Evolutionary conservation across 2,888 invertebrate genomes (phyloP).

Genomic region (Latrodectus elegans): DNA sequence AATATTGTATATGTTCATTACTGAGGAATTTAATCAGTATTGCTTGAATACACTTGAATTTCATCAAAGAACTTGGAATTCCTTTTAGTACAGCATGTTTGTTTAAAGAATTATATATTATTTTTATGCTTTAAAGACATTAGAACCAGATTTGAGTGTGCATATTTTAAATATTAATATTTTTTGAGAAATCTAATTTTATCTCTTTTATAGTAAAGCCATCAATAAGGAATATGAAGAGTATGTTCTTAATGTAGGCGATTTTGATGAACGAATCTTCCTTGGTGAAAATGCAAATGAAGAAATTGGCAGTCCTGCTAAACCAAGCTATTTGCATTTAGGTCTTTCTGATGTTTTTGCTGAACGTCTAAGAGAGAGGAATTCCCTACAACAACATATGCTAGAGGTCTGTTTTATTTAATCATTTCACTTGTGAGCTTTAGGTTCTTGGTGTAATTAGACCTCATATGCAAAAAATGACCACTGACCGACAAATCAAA

Average conservation of each 20-base stretch:
- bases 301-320: conserved; percentile 78
- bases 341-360: conserved; percentile 72
- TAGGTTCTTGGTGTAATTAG: too few relatives aligned
- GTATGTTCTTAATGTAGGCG: conserved; percentile 90
- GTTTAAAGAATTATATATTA: background rate
- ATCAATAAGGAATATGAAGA: conserved; percentile 92
- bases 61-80: too few relatives aligned
- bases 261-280: conserved; percentile 97
- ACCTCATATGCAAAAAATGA: too few relatives aligned
- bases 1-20: too few relatives aligned
- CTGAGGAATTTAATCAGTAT: too few relatives aligned
- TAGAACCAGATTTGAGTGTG: background rate
- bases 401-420: conserved; percentile 72
- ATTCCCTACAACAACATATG: conserved; percentile 74
- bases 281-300: conserved; percentile 82
- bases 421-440: too few relatives aligned
- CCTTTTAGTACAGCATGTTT: background rate
- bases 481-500: too few relatives aligned
- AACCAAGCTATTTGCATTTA: conserved; percentile 67
- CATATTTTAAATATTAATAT: too few relatives aligned
- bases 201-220: conserved; percentile 79
- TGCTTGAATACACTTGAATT: too few relatives aligned
- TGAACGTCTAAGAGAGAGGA: conserved; percentile 73
- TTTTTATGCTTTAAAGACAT: background rate
- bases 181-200: background rate